Percentiles rank a stretch among this genome's conserved stretches.
Evolutionary conservation across 37 sponge, comb jelly and placozoan genomes (phyloP).

Genomic region (Geodia barretti): DNA sequence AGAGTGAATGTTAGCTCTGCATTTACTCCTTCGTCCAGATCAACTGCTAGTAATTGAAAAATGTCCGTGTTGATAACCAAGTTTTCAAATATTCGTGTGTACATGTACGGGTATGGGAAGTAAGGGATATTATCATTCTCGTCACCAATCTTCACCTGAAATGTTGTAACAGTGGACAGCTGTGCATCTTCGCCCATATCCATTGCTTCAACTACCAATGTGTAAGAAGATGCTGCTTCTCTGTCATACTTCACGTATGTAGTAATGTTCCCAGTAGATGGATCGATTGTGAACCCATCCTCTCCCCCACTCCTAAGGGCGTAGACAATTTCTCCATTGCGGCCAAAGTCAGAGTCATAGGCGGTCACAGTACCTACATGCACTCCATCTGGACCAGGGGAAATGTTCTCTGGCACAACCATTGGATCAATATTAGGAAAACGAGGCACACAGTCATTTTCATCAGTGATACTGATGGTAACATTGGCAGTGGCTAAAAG

Average conservation of each 20-base stretch:
- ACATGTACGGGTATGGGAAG: conserved; percentile 57
- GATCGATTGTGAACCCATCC: conserved; percentile 52
- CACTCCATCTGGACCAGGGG: conserved; percentile 32
- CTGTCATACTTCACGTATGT: conserved; percentile 29
- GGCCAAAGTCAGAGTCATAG: conserved; percentile 48
- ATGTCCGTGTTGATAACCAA: conserved; percentile 36
- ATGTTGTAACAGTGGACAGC: conserved; percentile 21
- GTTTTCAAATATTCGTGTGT: conserved; percentile 61
- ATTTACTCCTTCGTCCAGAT: conserved; percentile 59
- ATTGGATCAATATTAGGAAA: conserved; percentile 11
- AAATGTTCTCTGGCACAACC: conserved; percentile 37
- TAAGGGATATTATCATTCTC: conserved; percentile 80
- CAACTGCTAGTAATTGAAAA: conserved; percentile 37
- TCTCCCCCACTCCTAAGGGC: conserved; percentile 5
- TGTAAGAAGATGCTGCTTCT: conserved; percentile 22
- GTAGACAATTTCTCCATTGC: conserved; percentile 56
- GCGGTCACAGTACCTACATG: conserved; percentile 35
- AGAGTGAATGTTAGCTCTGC: conserved; percentile 30
- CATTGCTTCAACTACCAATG: conserved; percentile 41
- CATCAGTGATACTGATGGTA: conserved; percentile 29
- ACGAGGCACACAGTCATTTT: conserved; percentile 53
- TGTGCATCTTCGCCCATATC: conserved; percentile 42
- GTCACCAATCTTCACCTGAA: conserved; percentile 62
- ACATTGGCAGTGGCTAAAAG: conserved; percentile 28
- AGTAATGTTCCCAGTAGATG: conserved; percentile 42